These are phyloP conservation scores for Heliconius hermathena DNA, from an alignment of 1,140 invertebrate species.

Conservation along the genomic window DNA sequence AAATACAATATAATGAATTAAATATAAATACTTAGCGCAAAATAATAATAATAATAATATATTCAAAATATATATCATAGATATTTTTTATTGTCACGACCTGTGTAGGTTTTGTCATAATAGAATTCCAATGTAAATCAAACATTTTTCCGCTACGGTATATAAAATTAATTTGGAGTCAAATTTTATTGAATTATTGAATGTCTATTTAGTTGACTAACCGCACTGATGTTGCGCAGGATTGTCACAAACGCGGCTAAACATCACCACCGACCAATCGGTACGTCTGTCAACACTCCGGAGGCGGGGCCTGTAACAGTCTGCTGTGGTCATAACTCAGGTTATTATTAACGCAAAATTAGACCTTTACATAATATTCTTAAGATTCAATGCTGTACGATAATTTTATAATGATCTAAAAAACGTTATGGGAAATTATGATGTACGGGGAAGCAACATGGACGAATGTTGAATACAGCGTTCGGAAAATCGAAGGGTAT, in stretches of 20 bases:
- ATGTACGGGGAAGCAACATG: conserved; percentile 41
- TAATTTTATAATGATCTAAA: conserved; percentile 27
- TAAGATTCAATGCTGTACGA: conserved; percentile 44
- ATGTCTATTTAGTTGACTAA: conserved; percentile 51
- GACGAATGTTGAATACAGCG: conserved; percentile 41
- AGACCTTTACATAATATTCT: conserved; percentile 29
- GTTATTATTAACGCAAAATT: conserved; percentile 33
- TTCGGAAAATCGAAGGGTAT: conserved; percentile 53
- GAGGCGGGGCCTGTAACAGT: conserved; percentile 59
- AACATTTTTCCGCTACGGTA: conserved; percentile 36
- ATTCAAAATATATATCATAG: background rate
- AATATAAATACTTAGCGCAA: background rate
- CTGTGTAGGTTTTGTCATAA: conserved; percentile 8
- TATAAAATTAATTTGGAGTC: conserved; percentile 36
- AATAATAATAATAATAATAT: background rate
- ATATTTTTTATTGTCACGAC: background rate
- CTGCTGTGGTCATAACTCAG: conserved; percentile 37
- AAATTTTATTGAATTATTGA: conserved; percentile 41
- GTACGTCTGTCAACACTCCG: conserved; percentile 66
- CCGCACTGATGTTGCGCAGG: conserved; percentile 69
- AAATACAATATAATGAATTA: background rate
- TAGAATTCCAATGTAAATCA: conserved; percentile 31
- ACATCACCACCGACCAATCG: conserved; percentile 64
- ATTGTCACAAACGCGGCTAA: conserved; percentile 60
- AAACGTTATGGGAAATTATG: conserved; percentile 40